Conservation (phyloP, 2,113 vertebrate species). For the Pachycephala philippinensis region DNA sequence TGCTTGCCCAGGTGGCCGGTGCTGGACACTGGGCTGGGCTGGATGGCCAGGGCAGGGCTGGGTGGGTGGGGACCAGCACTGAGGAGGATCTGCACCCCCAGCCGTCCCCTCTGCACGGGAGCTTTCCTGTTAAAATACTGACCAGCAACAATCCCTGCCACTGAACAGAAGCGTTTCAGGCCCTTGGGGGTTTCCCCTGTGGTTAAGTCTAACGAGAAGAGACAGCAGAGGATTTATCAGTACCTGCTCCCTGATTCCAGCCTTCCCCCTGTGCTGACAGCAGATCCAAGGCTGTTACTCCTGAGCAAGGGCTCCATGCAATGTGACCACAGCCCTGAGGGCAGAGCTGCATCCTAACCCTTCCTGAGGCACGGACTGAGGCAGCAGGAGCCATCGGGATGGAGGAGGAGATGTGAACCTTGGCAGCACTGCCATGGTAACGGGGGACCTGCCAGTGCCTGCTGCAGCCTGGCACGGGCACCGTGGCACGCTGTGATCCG, state of each 20-base stretch:
- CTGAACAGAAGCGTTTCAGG: not conserved
- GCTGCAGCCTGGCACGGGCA: not conserved
- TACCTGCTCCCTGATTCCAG: not conserved
- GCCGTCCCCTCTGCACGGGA: fast-evolving
- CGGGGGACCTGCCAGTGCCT: not conserved
- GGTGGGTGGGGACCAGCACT: not conserved
- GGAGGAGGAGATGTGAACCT: not conserved
- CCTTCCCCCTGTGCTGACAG: not conserved
- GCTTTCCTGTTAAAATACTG: not conserved
- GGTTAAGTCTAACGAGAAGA: not conserved
- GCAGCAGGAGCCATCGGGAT: fast-evolving
- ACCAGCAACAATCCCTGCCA: not conserved
- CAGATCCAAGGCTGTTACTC: not conserved
- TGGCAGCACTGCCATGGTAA: conserved; percentile 15
- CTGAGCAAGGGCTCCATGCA: not conserved
- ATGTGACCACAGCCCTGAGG: fast-evolving
- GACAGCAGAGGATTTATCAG: not conserved
- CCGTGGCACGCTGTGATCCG: fast-evolving
- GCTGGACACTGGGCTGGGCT: not conserved
- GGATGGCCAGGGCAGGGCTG: not conserved
- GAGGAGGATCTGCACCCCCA: not conserved
- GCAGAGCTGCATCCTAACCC: not conserved
- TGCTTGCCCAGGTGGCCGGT: not conserved
- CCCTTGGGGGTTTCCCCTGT: not conserved
- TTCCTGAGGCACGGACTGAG: not conserved